Percentiles rank a stretch among this genome's conserved stretches.
These are phyloP conservation scores for Accipiter cooperii DNA, from an alignment of 2,113 vertebrate genomes.

Conservation along the genomic window DNA sequence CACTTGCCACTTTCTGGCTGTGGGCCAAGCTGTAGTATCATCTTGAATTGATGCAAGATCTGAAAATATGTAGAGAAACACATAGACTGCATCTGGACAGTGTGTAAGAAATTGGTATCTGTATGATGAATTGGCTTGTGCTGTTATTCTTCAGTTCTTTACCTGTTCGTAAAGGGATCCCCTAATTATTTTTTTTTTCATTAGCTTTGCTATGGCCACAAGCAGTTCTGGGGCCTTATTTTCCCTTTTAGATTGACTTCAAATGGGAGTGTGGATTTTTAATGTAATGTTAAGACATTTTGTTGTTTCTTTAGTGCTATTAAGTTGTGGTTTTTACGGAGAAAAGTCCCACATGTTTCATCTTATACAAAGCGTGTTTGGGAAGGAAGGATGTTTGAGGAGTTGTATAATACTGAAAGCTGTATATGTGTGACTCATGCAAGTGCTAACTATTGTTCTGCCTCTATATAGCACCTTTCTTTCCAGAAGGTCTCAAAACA, in stretches of 20 bases:
- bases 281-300: background rate
- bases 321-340: background rate
- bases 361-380: background rate
- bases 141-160: background rate
- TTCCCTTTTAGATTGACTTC: background rate
- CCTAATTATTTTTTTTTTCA: background rate
- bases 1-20: slow-evolving; percentile 42
- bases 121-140: background rate
- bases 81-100: background rate
- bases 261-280: background rate
- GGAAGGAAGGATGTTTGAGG: background rate
- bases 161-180: background rate
- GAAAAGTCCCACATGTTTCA: background rate
- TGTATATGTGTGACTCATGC: background rate
- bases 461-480: background rate
- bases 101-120: background rate
- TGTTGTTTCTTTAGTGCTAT: background rate
- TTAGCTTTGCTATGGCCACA: background rate
- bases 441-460: background rate
- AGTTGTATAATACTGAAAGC: background rate
- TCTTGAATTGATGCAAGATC: slow-evolving; percentile 7
- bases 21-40: slow-evolving; percentile 28
- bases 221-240: background rate
- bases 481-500: background rate
- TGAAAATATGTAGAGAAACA: background rate